Evolutionary conservation across 2,888 invertebrate species (phyloP), one percentile per base, ranked within the genome.

Genomic region (Cantharis nigra): DNA sequence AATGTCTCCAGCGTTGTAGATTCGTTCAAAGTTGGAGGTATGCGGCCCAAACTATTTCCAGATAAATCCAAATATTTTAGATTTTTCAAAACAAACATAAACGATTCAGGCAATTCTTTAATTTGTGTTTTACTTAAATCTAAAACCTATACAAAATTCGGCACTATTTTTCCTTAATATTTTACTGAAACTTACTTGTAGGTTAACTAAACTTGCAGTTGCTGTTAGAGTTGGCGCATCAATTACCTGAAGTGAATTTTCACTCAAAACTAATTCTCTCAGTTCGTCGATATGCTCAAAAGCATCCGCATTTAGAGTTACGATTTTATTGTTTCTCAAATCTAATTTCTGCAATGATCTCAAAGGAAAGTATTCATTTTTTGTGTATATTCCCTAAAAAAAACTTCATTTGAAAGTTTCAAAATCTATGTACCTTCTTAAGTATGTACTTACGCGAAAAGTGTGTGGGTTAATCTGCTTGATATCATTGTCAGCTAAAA

Each of bases 231-330:
- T 93, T n/a, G 89, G 89, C 7, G 90, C 89, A 84, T 94, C 94
- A 7, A 96, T 91, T 0, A 91, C 89, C 13, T 89, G 89, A 13
- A 97, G 89, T 0, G 94, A 94, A 87, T 97, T 97, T 13, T 92
- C 91, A 79, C 92, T 92, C 20, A 97, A 88, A 82, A 91, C 91
- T 69, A 97, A 86, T 13, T 91, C 90, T 81, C 92, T 92, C 63
- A 97, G 85, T 71, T 92, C 90, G 3, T 93, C 87, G 1, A 86
- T 85, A 84, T 97, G 96, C 82, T 94, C 94, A 85, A 97, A 96
- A 1, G 95, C 83, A 85, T 95, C 94, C 70, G 90, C 90, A 83
- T 94, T 86, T n/a, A 96, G 86, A 0, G 92, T 91, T 82, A 94
- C 93, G 1, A 96, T 86, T 20, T 91, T 89, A 86, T 97, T 97